Conservation (phyloP, 2,888 invertebrate genomes). For the Argynnis bischoffii region DNA sequence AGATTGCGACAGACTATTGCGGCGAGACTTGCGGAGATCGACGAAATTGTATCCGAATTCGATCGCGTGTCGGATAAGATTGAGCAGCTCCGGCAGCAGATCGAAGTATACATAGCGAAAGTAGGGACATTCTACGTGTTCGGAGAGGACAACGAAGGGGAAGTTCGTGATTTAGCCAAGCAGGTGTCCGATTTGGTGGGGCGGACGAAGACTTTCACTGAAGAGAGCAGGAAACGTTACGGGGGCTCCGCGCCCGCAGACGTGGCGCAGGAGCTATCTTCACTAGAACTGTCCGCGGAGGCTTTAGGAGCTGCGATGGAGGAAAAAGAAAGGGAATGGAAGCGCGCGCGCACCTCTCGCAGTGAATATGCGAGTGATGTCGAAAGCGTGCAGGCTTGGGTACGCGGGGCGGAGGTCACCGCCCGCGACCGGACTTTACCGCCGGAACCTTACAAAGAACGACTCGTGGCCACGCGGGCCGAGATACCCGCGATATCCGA, state of each 20-base stretch:
- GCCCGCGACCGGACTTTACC: conserved; percentile 91
- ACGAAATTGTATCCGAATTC: conserved; percentile 89
- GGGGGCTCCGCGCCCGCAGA: conserved; percentile 87
- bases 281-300: conserved; percentile 91
- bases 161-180: conserved; percentile 81
- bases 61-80: conserved; percentile 87
- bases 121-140: conserved; percentile 89
- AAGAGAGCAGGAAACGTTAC: conserved; percentile 84
- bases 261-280: conserved; percentile 90
- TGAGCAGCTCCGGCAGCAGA: conserved; percentile 85
- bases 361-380: conserved; percentile 91
- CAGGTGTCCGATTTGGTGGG: conserved; percentile 82
- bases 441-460: conserved; percentile 89
- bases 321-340: conserved; percentile 93
- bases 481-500: conserved; percentile 88
- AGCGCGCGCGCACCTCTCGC: conserved; percentile 91
- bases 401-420: conserved; percentile 91
- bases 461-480: conserved; percentile 88
- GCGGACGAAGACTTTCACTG: conserved; percentile 82
- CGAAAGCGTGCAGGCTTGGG: conserved; percentile 91
- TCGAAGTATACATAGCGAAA: conserved; percentile 85
- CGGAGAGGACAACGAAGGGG: conserved; percentile 86
- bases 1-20: conserved; percentile 92
- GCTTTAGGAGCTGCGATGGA: conserved; percentile 91
- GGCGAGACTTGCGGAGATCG: conserved; percentile 88